Conservation (phyloP, 1,140 invertebrate species). For the Popillia japonica region DNA sequence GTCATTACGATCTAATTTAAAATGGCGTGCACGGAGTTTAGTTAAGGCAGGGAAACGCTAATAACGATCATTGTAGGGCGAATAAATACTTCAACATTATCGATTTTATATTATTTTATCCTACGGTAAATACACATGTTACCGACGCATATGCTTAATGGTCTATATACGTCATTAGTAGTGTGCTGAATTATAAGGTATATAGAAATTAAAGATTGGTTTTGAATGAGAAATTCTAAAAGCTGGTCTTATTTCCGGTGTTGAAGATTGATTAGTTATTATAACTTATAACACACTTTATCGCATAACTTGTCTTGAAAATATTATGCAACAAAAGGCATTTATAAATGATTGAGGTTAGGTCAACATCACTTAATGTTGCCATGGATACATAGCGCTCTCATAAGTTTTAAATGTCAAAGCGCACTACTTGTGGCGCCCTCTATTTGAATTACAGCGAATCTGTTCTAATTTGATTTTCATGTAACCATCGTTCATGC, state of each 20-base stretch:
- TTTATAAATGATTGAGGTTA: too few species aligned
- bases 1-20: slow-evolving; percentile 29
- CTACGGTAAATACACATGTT: not conserved
- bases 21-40: slow-evolving; percentile 21
- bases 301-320: too few species aligned
- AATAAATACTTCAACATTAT: slow-evolving; percentile 30
- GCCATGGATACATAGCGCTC: too few species aligned
- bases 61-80: slow-evolving; percentile 17
- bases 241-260: not conserved
- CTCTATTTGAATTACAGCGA: too few species aligned
- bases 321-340: too few species aligned
- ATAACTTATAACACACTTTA: too few species aligned
- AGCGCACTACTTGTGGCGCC: too few species aligned
- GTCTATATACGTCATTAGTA: not conserved
- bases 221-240: not conserved
- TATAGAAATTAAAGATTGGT: not conserved
- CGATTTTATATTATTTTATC: slow-evolving; percentile 2
- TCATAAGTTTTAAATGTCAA: too few species aligned
- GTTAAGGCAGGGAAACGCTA: not conserved
- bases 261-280: not conserved
- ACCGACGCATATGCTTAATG: not conserved
- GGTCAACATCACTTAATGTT: too few species aligned
- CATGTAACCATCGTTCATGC: too few species aligned
- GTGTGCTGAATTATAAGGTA: not conserved
- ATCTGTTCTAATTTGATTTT: too few species aligned